Conservation (phyloP, 1,140 invertebrate species). For the Battus philenor region DNA sequence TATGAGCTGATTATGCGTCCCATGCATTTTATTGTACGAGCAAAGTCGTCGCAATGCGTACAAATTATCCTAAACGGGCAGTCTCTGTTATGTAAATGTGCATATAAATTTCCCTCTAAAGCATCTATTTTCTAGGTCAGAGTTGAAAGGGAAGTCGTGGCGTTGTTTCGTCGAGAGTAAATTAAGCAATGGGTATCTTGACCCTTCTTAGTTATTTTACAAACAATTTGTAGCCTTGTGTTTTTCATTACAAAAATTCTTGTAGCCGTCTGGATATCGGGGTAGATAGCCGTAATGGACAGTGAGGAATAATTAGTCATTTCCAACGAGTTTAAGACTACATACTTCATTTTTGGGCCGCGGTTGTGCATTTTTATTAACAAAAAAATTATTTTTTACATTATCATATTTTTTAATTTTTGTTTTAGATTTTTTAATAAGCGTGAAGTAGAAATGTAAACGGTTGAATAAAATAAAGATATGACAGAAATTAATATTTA, state of each 20-base stretch:
- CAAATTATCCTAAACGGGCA: constrained; percentile 46
- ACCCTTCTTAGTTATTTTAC: constrained; percentile 17
- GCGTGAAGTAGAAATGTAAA: neutral
- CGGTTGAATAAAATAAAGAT: neutral
- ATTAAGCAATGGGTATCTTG: constrained; percentile 36
- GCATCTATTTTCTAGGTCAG: constrained; percentile 40
- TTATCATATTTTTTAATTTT: no score
- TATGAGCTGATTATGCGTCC: constrained; percentile 47
- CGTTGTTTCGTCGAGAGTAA: constrained; percentile 22
- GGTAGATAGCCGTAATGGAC: no score
- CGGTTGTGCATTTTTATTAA: no score
- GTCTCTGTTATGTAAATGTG: constrained; percentile 50
- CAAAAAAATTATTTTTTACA: neutral
- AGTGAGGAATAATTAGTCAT: no score
- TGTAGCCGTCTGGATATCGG: no score
- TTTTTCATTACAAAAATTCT: no score
- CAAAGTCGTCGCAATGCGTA: constrained; percentile 41
- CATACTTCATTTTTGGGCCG: no score
- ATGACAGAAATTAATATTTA: neutral
- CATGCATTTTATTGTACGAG: constrained; percentile 45
- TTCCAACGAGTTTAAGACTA: no score
- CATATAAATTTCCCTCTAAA: constrained; percentile 45
- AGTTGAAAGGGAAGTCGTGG: constrained; percentile 31
- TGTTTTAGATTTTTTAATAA: neutral
- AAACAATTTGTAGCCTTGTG: no score